A percentile compares a stretch with the other conserved stretches of the same genome.
Evolutionary conservation across 2,113 vertebrate genomes (phyloP).

Genomic region (Oncorhynchus gorbuscha): DNA sequence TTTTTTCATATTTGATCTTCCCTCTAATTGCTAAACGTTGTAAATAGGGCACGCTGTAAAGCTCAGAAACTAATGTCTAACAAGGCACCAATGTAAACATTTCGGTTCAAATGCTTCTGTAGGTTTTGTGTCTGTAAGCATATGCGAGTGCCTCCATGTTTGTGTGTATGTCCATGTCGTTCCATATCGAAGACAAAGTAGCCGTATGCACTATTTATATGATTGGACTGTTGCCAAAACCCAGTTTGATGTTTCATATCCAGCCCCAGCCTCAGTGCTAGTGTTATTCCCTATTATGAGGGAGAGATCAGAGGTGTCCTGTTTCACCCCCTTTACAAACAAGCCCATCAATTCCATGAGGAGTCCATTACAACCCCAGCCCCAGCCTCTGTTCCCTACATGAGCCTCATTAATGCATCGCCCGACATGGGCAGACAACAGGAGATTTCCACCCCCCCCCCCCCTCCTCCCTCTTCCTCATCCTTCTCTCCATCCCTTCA

Average conservation of each 20-base stretch:
- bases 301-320: slow-evolving; percentile 45
- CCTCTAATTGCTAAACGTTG: slow-evolving; percentile 74
- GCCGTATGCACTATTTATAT: background rate
- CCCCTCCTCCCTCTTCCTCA: background rate
- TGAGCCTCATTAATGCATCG: slow-evolving; percentile 77
- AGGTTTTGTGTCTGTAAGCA: slow-evolving; percentile 20
- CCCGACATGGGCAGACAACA: slow-evolving; percentile 64
- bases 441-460: slow-evolving; percentile 50
- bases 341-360: slow-evolving; percentile 68
- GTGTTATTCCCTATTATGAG: slow-evolving; percentile 47
- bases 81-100: slow-evolving; percentile 54
- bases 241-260: slow-evolving; percentile 48
- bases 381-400: slow-evolving; percentile 62
- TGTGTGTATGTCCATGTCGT: background rate
- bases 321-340: slow-evolving; percentile 48
- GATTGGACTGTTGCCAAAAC: slow-evolving; percentile 24
- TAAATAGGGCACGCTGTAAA: slow-evolving; percentile 61
- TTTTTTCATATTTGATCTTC: slow-evolving; percentile 72
- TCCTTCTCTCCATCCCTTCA: background rate
- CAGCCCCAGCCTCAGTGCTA: slow-evolving; percentile 32
- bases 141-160: background rate
- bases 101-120: slow-evolving; percentile 31
- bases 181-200: no score
- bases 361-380: slow-evolving; percentile 71
- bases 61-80: slow-evolving; percentile 58